Conservation (phyloP, 1,140 invertebrate species). For the Chlorops oryzae region DNA sequence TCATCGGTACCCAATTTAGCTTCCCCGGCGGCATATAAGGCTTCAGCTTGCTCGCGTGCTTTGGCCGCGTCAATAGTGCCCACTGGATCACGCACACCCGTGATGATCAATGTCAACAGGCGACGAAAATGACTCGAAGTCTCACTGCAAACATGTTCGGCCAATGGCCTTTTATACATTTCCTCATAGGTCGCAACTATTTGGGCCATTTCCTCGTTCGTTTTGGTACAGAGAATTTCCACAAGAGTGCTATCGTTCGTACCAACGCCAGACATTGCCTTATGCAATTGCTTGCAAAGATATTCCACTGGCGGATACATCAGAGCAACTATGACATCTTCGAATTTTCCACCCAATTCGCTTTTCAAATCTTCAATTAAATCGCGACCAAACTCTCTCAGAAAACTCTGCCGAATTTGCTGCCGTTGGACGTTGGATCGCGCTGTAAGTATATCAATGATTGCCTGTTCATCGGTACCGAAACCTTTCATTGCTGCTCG, state of each 20-base stretch:
- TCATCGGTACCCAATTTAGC: conserved; percentile 63
- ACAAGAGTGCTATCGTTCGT: conserved; percentile 58
- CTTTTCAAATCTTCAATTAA: conserved; percentile 78
- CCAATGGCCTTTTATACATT: conserved; percentile 64
- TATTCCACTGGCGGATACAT: conserved; percentile 66
- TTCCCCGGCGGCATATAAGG: conserved; percentile 58
- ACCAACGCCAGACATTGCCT: conserved; percentile 61
- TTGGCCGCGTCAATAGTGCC: conserved; percentile 50
- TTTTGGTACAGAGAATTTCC: conserved; percentile 66
- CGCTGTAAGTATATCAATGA: conserved; percentile 61
- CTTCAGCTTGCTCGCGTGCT: conserved; percentile 54
- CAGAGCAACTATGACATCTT: conserved; percentile 76
- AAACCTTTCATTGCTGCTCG: conserved; percentile 67
- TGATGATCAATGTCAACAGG: conserved; percentile 61
- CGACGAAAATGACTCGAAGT: conserved; percentile 73
- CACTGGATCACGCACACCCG: conserved; percentile 51
- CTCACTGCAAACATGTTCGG: conserved; percentile 70
- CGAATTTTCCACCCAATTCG: conserved; percentile 81
- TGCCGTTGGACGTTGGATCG: conserved; percentile 60
- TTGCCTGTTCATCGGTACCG: conserved; percentile 64
- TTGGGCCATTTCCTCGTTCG: conserved; percentile 59
- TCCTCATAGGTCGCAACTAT: conserved; percentile 62
- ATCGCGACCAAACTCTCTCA: conserved; percentile 70
- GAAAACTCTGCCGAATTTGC: conserved; percentile 60
- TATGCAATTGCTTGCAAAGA: conserved; percentile 63